phyloP scores from a whole-genome alignment of 2,888 invertebrate genomes.

The Netelia virgata region DNA sequence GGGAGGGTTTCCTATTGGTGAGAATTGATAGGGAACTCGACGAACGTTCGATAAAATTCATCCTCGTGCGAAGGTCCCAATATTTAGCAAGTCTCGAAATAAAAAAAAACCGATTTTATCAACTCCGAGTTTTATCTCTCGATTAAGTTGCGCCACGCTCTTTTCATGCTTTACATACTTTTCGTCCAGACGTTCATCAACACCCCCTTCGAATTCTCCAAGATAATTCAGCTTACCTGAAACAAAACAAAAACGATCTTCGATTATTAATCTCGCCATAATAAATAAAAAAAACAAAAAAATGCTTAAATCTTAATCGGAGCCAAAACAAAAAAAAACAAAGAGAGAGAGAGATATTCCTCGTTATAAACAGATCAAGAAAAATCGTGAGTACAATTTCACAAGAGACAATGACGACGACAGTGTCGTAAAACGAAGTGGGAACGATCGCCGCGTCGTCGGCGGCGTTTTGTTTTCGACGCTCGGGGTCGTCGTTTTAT shows the following conservation, averaged over 20 bases:
- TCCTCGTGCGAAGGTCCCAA: conserved; percentile 26
- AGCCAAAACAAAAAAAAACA: conserved; percentile 8
- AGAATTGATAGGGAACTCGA: not conserved
- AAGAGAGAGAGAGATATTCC: not conserved
- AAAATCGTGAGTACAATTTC: conserved; percentile 30
- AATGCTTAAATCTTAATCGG: conserved; percentile 5
- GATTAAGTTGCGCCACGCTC: conserved; percentile 4
- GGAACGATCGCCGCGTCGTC: conserved; percentile 42
- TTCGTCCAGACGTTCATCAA: not conserved
- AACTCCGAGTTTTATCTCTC: conserved; percentile 22
- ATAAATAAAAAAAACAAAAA: not conserved
- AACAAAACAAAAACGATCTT: conserved; percentile 41
- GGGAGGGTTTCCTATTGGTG: not conserved
- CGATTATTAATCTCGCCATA: conserved; percentile 2
- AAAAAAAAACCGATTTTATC: not conserved
- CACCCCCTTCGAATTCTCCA: not conserved
- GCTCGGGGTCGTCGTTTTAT: conserved; percentile 20
- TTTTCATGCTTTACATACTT: conserved; percentile 21
- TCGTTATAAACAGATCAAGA: conserved; percentile 24
- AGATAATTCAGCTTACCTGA: conserved; percentile 58
- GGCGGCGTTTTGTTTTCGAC: conserved; percentile 19
- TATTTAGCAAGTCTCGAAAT: not conserved
- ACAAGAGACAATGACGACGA: conserved; percentile 7
- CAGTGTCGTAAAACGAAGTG: conserved; percentile 43
- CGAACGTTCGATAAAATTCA: not conserved